These are phyloP conservation scores for Actinostola sp. DNA, from an alignment of 92 coral and sea anemone genomes.

Conservation along the genomic window DNA sequence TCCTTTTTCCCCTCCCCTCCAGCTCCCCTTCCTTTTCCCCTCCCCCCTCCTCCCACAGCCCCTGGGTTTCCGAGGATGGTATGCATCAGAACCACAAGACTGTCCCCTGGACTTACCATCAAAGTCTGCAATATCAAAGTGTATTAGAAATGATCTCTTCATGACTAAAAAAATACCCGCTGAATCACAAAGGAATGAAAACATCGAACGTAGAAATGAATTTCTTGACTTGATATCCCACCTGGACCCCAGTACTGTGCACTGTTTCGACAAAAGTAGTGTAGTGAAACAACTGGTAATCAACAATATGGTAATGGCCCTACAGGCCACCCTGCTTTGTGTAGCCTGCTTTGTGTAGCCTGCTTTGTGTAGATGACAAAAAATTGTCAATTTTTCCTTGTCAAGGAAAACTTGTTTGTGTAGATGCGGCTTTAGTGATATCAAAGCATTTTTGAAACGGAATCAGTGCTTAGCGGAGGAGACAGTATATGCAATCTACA, in stretches of 20 bases:
- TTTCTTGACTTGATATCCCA: constrained; percentile 3
- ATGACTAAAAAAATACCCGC: constrained; percentile 32
- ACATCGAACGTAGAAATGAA: not conserved
- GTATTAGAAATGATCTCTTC: constrained; percentile 34
- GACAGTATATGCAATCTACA: constrained; percentile 32
- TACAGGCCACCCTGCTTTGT: constrained; percentile 36
- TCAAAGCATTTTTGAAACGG: constrained; percentile 44
- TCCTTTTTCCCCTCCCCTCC: no score
- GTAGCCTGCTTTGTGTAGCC: no score
- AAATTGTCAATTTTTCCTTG: no score
- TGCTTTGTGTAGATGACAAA: no score
- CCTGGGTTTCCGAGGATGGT: no score
- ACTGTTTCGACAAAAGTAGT: constrained; percentile 25
- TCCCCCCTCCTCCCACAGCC: no score
- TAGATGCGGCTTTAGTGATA: constrained; percentile 39
- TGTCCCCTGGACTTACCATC: constrained; percentile 29
- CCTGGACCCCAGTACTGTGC: not conserved
- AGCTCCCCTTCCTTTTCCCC: no score
- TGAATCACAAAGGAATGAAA: constrained; percentile 6
- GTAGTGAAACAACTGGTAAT: constrained; percentile 22
- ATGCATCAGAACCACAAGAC: constrained; percentile 34
- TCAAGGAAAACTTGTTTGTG: no score
- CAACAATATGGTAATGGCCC: constrained; percentile 34
- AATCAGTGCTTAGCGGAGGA: constrained; percentile 40
- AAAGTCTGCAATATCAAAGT: constrained; percentile 20